Evolutionary conservation across 2,113 vertebrate species (phyloP).

Genomic region (Melanotaenia duboulayi): DNA sequence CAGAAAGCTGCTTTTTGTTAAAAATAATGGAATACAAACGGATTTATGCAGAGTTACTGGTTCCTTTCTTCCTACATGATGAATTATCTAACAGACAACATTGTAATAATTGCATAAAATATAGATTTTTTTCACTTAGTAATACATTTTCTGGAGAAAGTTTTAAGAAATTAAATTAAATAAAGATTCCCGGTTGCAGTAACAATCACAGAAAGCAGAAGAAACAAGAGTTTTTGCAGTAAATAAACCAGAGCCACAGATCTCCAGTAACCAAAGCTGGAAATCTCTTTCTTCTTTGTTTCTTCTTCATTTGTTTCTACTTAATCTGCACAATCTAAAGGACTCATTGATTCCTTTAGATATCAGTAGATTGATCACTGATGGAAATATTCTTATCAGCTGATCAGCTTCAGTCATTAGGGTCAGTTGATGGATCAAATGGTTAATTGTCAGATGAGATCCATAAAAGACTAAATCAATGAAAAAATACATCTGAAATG

Average conservation of each 20-base stretch:
- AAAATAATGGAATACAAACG: neutral
- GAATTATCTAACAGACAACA: neutral
- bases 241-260: neutral
- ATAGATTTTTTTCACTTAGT: too few relatives aligned
- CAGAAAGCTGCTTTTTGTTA: constrained; percentile 14
- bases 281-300: too few relatives aligned
- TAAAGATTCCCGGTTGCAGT: neutral
- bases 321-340: neutral
- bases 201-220: neutral
- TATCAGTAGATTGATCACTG: neutral
- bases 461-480: too few relatives aligned
- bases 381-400: neutral
- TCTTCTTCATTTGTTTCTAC: neutral
- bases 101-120: too few relatives aligned
- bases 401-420: too few relatives aligned
- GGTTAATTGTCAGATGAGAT: too few relatives aligned
- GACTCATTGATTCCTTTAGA: neutral
- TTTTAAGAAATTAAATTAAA: too few relatives aligned
- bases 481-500: neutral
- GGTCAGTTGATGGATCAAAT: too few relatives aligned
- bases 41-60: too few relatives aligned
- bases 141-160: too few relatives aligned
- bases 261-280: too few relatives aligned
- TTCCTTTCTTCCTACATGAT: neutral
- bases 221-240: neutral